Percentiles rank a stretch among this genome's conserved stretches.
Evolutionary conservation across 2,888 invertebrate genomes (phyloP).

Genomic region (Meloe dianella): DNA sequence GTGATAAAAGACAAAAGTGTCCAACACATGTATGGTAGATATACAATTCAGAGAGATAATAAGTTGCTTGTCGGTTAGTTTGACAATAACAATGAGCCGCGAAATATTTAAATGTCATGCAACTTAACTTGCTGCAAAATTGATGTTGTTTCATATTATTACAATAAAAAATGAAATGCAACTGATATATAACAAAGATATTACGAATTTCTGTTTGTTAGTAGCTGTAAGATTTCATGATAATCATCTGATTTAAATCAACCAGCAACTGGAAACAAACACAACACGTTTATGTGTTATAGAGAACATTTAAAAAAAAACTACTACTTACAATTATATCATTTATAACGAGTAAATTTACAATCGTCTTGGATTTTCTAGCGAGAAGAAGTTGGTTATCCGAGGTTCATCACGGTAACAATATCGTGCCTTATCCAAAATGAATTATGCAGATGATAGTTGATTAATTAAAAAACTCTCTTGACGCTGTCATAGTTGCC

Average conservation of each 20-base stretch:
- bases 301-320: neutral
- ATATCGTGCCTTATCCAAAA: too few relatives aligned
- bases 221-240: neutral
- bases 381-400: too few relatives aligned
- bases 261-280: neutral
- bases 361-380: too few relatives aligned
- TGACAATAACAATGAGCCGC: slow-evolving; percentile 1
- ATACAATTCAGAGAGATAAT: neutral
- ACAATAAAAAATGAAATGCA: neutral
- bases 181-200: neutral
- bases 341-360: too few relatives aligned
- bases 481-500: too few relatives aligned
- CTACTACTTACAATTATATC: too few relatives aligned
- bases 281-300: neutral
- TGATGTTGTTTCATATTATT: neutral
- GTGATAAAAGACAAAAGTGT: neutral
- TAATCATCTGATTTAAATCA: slow-evolving; percentile 7
- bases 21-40: neutral
- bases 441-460: too few relatives aligned
- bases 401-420: too few relatives aligned
- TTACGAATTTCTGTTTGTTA: neutral
- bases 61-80: slow-evolving; percentile 7
- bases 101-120: neutral
- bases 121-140: neutral
- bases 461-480: too few relatives aligned